Percentiles rank a stretch among this genome's conserved stretches.
Evolutionary conservation across 1,140 invertebrate species (phyloP).

Genomic region (Megalonaias nervosa): DNA sequence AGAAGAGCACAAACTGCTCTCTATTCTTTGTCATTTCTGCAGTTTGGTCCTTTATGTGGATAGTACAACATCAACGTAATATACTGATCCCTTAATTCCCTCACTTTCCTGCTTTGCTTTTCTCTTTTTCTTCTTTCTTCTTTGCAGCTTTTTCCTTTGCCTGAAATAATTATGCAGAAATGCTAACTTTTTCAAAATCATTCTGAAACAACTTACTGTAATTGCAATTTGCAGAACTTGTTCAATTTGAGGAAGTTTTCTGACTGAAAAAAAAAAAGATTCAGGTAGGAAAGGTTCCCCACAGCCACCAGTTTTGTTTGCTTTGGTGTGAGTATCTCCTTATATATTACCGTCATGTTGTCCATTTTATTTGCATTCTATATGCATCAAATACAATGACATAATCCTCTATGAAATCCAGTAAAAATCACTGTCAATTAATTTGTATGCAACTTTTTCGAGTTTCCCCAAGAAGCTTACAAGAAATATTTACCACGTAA

Average conservation of each 20-base stretch:
- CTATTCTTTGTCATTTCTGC: no score
- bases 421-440: no score
- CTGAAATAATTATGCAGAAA: constrained; percentile 36
- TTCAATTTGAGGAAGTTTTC: background rate
- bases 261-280: background rate
- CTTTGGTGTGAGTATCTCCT: background rate
- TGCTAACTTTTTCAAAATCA: constrained; percentile 1
- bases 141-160: constrained; percentile 56
- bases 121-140: constrained; percentile 51
- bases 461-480: no score
- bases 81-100: background rate
- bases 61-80: background rate
- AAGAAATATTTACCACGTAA: no score
- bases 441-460: no score
- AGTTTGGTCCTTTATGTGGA: no score
- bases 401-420: no score
- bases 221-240: background rate
- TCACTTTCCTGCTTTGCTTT: constrained; percentile 14
- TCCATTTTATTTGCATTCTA: no score
- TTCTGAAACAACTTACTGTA: background rate
- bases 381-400: no score
- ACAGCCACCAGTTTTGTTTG: background rate
- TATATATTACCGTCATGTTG: background rate
- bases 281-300: background rate
- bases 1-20: no score